Conservation (phyloP, 2,113 vertebrate genomes). For the Neoarius graeffei region DNA sequence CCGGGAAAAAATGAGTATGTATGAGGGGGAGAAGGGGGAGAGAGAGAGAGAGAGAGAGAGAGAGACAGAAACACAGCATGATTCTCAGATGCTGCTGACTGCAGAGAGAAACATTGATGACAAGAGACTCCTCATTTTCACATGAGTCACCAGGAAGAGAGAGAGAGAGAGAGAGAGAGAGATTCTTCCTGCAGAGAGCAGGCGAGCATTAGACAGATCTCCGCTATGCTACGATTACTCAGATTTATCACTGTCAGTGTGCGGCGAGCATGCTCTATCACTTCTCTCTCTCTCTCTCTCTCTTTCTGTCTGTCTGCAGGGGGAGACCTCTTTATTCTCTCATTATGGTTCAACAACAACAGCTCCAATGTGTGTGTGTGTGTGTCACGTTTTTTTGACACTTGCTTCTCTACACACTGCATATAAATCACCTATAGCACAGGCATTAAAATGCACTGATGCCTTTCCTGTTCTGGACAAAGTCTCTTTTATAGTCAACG, state of each 20-base stretch:
- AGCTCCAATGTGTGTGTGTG: slow-evolving; percentile 54
- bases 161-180: neutral
- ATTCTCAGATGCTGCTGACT: neutral
- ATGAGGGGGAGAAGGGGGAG: too few species aligned
- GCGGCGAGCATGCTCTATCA: neutral
- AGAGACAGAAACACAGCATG: neutral
- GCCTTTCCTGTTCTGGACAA: neutral
- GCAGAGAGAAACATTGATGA: slow-evolving; percentile 16
- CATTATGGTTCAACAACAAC: slow-evolving; percentile 74
- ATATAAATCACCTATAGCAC: slow-evolving; percentile 1
- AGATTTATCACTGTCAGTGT: slow-evolving; percentile 38
- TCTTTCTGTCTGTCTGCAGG: slow-evolving; percentile 56
- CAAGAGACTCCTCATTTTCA: neutral
- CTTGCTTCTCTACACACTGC: neutral
- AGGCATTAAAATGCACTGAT: neutral
- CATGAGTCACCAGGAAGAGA: slow-evolving; percentile 8
- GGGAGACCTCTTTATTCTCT: slow-evolving; percentile 71
- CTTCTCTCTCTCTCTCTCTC: slow-evolving; percentile 39
- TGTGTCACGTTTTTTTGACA: neutral
- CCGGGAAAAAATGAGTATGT: too few species aligned
- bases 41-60: too few species aligned
- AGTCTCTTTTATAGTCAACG: neutral
- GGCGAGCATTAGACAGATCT: slow-evolving; percentile 31
- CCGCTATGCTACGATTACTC: slow-evolving; percentile 18
- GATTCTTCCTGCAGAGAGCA: slow-evolving; percentile 19